phyloP scores from a whole-genome alignment of 2,888 invertebrate species.

The Cantharis rustica region DNA sequence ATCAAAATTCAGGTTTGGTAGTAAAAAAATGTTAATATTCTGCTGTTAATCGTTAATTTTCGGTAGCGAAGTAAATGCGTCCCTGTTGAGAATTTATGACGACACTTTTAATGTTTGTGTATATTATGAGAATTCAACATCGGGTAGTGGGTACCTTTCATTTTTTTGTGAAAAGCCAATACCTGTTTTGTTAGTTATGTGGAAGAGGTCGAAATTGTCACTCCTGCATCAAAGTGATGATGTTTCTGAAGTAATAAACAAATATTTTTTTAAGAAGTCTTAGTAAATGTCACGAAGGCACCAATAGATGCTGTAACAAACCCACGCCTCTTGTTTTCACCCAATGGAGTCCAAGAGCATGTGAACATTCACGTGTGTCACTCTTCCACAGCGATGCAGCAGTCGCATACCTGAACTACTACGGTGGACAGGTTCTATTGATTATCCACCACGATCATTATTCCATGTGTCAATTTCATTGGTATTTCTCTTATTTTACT shows the following conservation, averaged over 20 bases:
- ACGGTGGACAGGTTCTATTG: conserved; percentile 32
- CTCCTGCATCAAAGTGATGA: background rate
- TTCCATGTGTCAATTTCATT: conserved; percentile 35
- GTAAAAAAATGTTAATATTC: background rate
- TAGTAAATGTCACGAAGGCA: conserved; percentile 34
- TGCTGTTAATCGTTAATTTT: background rate
- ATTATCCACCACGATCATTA: conserved; percentile 38
- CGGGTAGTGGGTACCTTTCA: background rate
- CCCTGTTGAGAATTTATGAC: background rate
- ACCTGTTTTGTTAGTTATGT: background rate
- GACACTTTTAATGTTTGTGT: background rate
- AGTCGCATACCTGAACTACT: conserved; percentile 28
- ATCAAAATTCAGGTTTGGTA: background rate
- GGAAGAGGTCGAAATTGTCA: background rate
- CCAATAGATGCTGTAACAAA: conserved; percentile 34
- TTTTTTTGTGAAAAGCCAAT: background rate
- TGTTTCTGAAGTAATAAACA: conserved; percentile 30
- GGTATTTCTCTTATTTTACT: conserved; percentile 28
- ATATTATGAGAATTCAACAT: background rate
- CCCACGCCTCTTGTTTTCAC: conserved; percentile 46
- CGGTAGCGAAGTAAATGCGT: background rate
- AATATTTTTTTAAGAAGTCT: conserved; percentile 34
- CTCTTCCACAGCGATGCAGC: conserved; percentile 27
- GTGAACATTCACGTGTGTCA: conserved; percentile 36
- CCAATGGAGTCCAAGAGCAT: conserved; percentile 40